phyloP scores from a whole-genome alignment of 2,797 vertebrate genomes.

The Discoglossus pictus region DNA sequence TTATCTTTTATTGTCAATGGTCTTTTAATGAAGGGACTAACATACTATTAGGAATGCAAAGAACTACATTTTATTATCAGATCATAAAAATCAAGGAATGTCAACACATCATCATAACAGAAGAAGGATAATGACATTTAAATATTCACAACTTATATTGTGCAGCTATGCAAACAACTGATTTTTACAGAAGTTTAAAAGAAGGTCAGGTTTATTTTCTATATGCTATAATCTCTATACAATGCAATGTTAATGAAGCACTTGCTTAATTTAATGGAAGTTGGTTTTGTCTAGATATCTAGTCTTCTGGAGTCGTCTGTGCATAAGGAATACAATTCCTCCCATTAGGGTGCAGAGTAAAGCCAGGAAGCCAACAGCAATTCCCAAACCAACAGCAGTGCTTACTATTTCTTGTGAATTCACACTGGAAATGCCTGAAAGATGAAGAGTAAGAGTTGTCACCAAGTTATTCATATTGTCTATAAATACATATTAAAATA shows the following conservation, averaged over 20 bases:
- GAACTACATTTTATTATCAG: too few species aligned
- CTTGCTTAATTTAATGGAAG: slow-evolving; percentile 23
- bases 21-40: too few species aligned
- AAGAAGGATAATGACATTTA: slow-evolving; percentile 6
- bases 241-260: background rate
- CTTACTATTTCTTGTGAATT: slow-evolving; percentile 15
- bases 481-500: too few species aligned
- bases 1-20: too few species aligned
- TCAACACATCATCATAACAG: background rate
- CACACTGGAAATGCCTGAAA: slow-evolving; percentile 16
- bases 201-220: background rate
- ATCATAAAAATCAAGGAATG: slow-evolving; percentile 12
- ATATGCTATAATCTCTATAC: background rate
- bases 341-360: slow-evolving; percentile 61
- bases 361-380: slow-evolving; percentile 69
- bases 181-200: too few species aligned
- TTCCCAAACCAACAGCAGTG: slow-evolving; percentile 61
- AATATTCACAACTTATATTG: slow-evolving; percentile 20
- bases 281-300: slow-evolving; percentile 35
- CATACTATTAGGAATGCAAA: too few species aligned
- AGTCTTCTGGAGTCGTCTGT: slow-evolving; percentile 61
- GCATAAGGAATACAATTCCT: slow-evolving; percentile 62
- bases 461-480: too few species aligned
- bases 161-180: slow-evolving; percentile 1
- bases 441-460: background rate